These are phyloP conservation scores for Epinephelus lanceolatus DNA, from an alignment of 2,113 vertebrate species.

Conservation along the genomic window DNA sequence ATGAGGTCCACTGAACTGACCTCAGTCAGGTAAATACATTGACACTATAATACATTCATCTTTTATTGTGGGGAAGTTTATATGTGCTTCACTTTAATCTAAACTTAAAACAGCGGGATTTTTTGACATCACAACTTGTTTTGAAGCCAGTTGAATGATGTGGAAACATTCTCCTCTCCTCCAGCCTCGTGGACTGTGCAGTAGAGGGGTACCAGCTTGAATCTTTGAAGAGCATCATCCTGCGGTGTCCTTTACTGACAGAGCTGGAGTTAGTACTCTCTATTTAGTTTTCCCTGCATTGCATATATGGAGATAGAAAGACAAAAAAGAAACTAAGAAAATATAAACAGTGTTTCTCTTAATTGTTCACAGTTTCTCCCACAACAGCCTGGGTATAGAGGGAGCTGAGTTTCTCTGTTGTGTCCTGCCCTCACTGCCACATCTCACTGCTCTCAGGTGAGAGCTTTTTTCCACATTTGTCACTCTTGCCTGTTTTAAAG, in stretches of 20 bases:
- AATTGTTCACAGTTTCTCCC: conserved; percentile 82
- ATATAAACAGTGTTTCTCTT: background rate
- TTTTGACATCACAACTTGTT: background rate
- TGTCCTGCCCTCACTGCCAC: conserved; percentile 67
- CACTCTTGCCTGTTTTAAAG: background rate
- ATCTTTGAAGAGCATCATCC: conserved; percentile 54
- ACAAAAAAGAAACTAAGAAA: background rate
- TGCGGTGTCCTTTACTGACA: conserved; percentile 79
- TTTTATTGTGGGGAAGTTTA: background rate
- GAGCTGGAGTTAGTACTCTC: conserved; percentile 85
- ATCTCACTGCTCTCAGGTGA: conserved; percentile 80
- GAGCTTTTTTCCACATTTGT: background rate
- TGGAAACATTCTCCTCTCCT: conserved; percentile 5
- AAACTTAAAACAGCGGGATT: no score
- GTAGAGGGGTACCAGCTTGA: conserved; percentile 58
- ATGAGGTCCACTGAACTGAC: background rate
- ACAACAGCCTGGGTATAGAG: conserved; percentile 70
- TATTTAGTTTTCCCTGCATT: background rate
- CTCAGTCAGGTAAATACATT: conserved; percentile 36
- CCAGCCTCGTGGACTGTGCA: conserved; percentile 81
- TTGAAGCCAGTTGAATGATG: background rate
- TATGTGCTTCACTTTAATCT: background rate
- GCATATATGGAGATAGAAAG: no score
- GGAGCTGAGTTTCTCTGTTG: conserved; percentile 71
- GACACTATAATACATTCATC: background rate